phyloP scores from a whole-genome alignment of 2,113 vertebrate genomes.

The Lipophrys pholis region DNA sequence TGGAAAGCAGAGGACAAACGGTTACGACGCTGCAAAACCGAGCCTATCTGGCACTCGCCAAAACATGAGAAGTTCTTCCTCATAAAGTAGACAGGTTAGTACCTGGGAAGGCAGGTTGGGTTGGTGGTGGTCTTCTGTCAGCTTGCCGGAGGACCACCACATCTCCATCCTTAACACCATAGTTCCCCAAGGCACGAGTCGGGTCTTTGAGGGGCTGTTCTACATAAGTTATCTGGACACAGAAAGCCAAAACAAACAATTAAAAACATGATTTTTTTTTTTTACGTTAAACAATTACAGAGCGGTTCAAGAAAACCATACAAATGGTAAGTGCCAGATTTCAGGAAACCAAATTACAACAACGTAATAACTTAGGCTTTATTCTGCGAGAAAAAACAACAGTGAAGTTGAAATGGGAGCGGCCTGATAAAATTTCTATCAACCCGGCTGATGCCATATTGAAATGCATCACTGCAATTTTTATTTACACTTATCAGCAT shows the following conservation, averaged over 20 bases:
- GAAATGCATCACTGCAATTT: background rate
- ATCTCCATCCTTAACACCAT: slow-evolving; percentile 97
- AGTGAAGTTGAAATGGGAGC: background rate
- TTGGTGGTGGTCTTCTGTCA: slow-evolving; percentile 84
- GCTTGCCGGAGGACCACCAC: slow-evolving; percentile 94
- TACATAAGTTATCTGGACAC: slow-evolving; percentile 89
- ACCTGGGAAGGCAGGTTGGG: slow-evolving; percentile 77
- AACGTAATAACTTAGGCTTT: background rate
- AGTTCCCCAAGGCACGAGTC: slow-evolving; percentile 91
- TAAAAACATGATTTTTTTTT: background rate
- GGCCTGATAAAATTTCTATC: background rate
- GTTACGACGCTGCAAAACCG: background rate
- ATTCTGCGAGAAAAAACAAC: background rate
- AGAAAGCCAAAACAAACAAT: slow-evolving; percentile 2
- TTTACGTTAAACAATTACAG: background rate
- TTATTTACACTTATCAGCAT: background rate
- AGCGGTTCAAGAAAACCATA: too few species aligned
- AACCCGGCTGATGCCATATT: background rate
- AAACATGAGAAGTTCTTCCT: background rate
- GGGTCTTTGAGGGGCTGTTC: slow-evolving; percentile 93
- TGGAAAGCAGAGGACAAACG: slow-evolving; percentile 50
- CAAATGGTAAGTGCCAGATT: background rate
- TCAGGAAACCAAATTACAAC: background rate
- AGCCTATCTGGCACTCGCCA: too few species aligned
- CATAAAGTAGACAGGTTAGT: slow-evolving; percentile 25